Evolutionary conservation across 2,888 invertebrate genomes (phyloP), one percentile per base, ranked within the genome.

Genomic region (Bellardia pandia): DNA sequence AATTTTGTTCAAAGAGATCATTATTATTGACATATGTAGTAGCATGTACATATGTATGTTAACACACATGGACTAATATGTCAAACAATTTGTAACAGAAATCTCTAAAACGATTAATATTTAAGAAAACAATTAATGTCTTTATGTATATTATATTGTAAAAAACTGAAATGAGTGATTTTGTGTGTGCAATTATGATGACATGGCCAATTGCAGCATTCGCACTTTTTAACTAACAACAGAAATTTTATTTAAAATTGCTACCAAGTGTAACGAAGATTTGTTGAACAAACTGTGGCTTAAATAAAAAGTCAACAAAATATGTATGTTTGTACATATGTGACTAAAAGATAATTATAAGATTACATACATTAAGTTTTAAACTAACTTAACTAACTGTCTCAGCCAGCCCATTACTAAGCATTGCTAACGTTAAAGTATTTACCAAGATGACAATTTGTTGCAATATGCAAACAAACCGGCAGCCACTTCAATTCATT

Each of bases 151-250:
- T 23, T 23, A 23, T 23, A 23, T 23, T 3, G 11, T 11, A 45
- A 1, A 11, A 7, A 45, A 3, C 3, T 45, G 11, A 11, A 58
- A 3, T 13, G 48, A n/a, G 14, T 51, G 33, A 64, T 13, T 5
- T 11, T 68, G 76, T 66, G 13, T 62, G 42, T 51, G 48, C 51
- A 71, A 53, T 62, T 33, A 64, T 85, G 71, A 76, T 69, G 80
- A 85, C 80, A 85, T 79, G 69, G 51, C 33, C 79, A 69, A 75
- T 85, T 85, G 75, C 75, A 69, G 75, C 85, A 85, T 77, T 45
- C 72, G 58, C 30, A 48, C 23, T 64, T 23, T 76, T 64, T 64
- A n/a, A 48, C 58, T 33, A 69, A 53, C 48, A 60, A 45, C 30
- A 45, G 40, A 66, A 66, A 48, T n/a, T 56, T 23, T 23, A 23